These are phyloP conservation scores for Drosophila chauvacae DNA, from an alignment of 1,140 invertebrate genomes.

Conservation along the genomic window DNA sequence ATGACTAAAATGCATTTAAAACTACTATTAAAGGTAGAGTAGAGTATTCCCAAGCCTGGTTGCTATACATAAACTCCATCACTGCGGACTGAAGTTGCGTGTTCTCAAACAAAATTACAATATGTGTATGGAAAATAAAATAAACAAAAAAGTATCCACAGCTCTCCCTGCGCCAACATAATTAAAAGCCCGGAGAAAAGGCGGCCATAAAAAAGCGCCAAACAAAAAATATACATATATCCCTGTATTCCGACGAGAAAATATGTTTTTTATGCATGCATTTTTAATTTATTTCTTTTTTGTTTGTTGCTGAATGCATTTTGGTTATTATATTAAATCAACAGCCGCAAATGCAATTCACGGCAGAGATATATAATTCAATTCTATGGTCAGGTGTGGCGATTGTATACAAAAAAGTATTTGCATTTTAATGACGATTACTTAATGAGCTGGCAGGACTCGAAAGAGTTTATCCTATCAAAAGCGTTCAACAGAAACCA, in stretches of 20 bases:
- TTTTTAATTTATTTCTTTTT: slow-evolving; percentile 25
- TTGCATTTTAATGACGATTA: slow-evolving; percentile 43
- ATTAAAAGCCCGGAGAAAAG: slow-evolving; percentile 54
- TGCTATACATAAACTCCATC: neutral
- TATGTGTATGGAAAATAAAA: slow-evolving; percentile 23
- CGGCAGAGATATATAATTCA: slow-evolving; percentile 19
- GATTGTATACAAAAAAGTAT: neutral
- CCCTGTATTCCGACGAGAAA: slow-evolving; percentile 15
- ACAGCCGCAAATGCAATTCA: slow-evolving; percentile 53
- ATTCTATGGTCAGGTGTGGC: slow-evolving; percentile 22
- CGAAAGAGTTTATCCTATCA: slow-evolving; percentile 17
- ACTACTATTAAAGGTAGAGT: no score
- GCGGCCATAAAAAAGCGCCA: slow-evolving; percentile 22
- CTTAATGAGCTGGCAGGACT: slow-evolving; percentile 35
- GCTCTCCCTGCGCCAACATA: slow-evolving; percentile 49
- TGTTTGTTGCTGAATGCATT: slow-evolving; percentile 21
- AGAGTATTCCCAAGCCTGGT: neutral
- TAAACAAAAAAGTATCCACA: slow-evolving; percentile 32
- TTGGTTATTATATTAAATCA: slow-evolving; percentile 58
- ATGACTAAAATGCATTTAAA: neutral
- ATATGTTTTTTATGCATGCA: slow-evolving; percentile 27
- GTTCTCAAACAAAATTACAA: slow-evolving; percentile 42
- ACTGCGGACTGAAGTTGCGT: slow-evolving; percentile 35
- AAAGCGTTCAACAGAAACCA: slow-evolving; percentile 16
- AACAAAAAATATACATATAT: slow-evolving; percentile 13